These are phyloP conservation scores for Temnothorax rugatulus DNA, from an alignment of 2,888 invertebrate species.

Conservation along the genomic window DNA sequence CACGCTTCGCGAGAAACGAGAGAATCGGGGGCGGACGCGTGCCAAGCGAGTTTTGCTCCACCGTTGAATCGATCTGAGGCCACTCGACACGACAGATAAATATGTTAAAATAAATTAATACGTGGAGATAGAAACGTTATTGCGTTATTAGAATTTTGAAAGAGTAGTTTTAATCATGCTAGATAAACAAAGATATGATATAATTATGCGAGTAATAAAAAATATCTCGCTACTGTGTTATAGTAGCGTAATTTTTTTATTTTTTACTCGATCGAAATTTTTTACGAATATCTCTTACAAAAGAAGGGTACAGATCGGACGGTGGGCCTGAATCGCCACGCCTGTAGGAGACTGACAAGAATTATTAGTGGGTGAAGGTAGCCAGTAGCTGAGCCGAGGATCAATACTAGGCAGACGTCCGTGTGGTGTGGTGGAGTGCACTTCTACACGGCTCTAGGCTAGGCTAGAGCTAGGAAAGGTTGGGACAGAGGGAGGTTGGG, in stretches of 20 bases:
- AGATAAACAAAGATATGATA: background rate
- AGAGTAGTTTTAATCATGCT: background rate
- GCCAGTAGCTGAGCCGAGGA: slow-evolving; percentile 86
- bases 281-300: slow-evolving; percentile 19
- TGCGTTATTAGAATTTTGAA: background rate
- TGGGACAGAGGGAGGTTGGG: slow-evolving; percentile 80
- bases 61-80: slow-evolving; percentile 28
- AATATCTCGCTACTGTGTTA: background rate
- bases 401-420: slow-evolving; percentile 86
- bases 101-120: slow-evolving; percentile 3
- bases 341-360: slow-evolving; percentile 86
- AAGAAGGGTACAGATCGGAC: slow-evolving; percentile 49
- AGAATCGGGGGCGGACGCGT: slow-evolving; percentile 25
- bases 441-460: slow-evolving; percentile 84
- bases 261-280: slow-evolving; percentile 49
- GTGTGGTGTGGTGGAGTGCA: slow-evolving; percentile 85
- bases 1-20: slow-evolving; percentile 20
- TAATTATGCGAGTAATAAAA: background rate
- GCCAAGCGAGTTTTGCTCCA: slow-evolving; percentile 29
- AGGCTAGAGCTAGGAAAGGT: slow-evolving; percentile 83
- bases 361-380: slow-evolving; percentile 86
- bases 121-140: background rate
- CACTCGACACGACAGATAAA: background rate
- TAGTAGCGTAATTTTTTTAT: background rate
- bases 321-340: slow-evolving; percentile 80